These are phyloP conservation scores for Dasyprocta punctata DNA, from an alignment of 2,113 vertebrate species.

Conservation along the genomic window DNA sequence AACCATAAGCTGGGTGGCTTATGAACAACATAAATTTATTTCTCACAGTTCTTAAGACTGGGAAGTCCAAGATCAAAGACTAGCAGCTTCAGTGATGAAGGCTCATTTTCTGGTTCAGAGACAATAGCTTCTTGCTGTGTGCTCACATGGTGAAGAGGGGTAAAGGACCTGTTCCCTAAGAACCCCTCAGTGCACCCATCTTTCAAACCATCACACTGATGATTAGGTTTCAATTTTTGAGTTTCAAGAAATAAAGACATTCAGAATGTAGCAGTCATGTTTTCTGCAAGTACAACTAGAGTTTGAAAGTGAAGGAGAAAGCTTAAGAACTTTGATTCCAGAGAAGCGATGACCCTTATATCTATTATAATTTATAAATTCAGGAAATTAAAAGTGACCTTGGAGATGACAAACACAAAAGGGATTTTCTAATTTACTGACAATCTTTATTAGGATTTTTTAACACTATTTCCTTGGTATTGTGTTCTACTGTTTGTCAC, in stretches of 20 bases:
- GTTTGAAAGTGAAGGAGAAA: slow-evolving; percentile 39
- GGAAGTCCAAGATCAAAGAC: not conserved
- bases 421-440: not conserved
- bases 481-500: not conserved
- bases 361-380: slow-evolving; percentile 16
- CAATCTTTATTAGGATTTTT: not conserved
- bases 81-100: not conserved
- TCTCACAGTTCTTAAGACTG: not conserved
- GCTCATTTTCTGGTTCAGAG: not conserved
- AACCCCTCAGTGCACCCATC: no score
- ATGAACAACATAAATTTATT: not conserved
- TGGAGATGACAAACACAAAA: not conserved
- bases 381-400: not conserved
- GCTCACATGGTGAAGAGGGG: not conserved
- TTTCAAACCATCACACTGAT: not conserved
- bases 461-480: not conserved
- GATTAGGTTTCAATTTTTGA: not conserved
- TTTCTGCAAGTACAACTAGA: not conserved
- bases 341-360: not conserved
- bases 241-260: not conserved
- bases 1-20: not conserved
- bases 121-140: not conserved
- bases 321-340: not conserved
- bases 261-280: not conserved
- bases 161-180: not conserved